Base-by-base conservation (phyloP, 2,113 vertebrate genomes). In the Melanerpes formicivorus region DNA sequence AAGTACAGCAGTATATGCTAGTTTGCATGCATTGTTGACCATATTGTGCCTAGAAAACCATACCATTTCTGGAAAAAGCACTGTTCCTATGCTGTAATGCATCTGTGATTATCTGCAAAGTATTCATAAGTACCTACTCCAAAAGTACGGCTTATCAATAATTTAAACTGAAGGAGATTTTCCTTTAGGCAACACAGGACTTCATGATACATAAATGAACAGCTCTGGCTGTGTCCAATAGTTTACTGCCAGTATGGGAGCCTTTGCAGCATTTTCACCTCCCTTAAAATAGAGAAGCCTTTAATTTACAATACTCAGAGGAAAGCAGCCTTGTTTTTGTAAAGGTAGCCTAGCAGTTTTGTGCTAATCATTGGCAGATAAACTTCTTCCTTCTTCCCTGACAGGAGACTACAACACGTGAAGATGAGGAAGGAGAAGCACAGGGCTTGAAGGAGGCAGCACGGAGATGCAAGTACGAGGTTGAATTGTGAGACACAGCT, bases 151-250 rank as follows among this genome's bases (percentile, higher is more conserved):
- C 18, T 78, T 90, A 91, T 90, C 76, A 81, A 72, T 78, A 90
- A 88, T 80, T 96, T 81, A 92, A 95, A 65, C 54, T 5, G 76
- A 62, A 59, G n/a, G 65, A 84, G 29, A 50, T 62, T 90, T 91
- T 91, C 65, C 79, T 91, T 93, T 76, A 91, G 87, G 80, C 75
- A 75, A 30, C 72, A 34, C n/a, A 72, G 82, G 82, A 11, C 34
- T 83, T 67, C 0, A 1, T 69, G 87, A 90, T 62, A 85, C 48
- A 32, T 13, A 46, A 85, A 73, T 14, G 26, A 88, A 59, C 63
- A 72, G 10, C 64, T 70, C 62, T 62, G 62, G 18, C 62, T 78
- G 48, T 3, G 13, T 64, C 76, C 73, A 50, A 29, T n/a, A 70
- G 8, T 22, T 87, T 30, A 18, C 34, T 50, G 74, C 30, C 70